phyloP scores from a whole-genome alignment of 2,888 invertebrate genomes.

The Drosophila incognita region DNA sequence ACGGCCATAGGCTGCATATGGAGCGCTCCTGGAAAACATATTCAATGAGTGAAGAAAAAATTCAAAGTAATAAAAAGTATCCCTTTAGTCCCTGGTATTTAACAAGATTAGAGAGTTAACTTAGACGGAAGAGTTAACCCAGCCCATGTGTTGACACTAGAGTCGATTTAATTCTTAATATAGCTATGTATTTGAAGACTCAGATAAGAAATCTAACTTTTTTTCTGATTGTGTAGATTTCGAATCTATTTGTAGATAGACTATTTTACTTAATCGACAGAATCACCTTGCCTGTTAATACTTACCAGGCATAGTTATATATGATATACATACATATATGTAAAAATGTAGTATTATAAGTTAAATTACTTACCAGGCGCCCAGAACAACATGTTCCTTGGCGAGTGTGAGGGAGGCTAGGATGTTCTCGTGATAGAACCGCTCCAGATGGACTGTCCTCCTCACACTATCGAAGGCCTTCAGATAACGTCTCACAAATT shows the following conservation, averaged over 20 bases:
- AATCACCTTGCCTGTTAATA: background rate
- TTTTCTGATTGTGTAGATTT: background rate
- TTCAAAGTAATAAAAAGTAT: background rate
- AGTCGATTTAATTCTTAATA: background rate
- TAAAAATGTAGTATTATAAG: background rate
- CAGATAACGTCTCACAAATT: conserved; percentile 38
- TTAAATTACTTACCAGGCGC: conserved; percentile 22
- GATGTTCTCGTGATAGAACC: conserved; percentile 30
- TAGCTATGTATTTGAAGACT: background rate
- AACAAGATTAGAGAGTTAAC: background rate
- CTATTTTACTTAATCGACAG: background rate
- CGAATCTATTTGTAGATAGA: background rate
- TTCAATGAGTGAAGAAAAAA: background rate
- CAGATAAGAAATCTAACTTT: background rate
- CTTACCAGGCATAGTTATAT: background rate
- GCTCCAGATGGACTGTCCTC: conserved; percentile 9
- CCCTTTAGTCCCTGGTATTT: background rate
- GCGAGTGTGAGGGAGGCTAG: conserved; percentile 29
- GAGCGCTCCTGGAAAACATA: conserved; percentile 15
- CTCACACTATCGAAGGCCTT: conserved; percentile 40
- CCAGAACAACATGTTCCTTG: conserved; percentile 15
- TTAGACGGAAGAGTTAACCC: background rate
- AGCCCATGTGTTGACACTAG: too few species aligned
- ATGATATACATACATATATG: background rate
- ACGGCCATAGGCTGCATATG: conserved; percentile 16